phyloP scores from a whole-genome alignment of 2,797 vertebrate species.

The Gymnoscopelus braueri region DNA sequence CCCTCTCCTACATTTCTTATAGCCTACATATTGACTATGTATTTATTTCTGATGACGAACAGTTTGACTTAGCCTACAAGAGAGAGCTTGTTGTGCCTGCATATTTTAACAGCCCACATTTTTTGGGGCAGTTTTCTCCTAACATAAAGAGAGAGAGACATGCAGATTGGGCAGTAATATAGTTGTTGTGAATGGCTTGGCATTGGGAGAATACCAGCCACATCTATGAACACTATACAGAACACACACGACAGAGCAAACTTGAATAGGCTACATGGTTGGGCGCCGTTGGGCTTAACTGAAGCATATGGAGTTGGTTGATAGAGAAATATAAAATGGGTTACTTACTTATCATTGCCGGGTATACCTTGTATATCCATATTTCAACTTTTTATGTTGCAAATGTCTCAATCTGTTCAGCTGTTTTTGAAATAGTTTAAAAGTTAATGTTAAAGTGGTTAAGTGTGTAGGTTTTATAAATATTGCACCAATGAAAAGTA shows the following conservation, averaged over 20 bases:
- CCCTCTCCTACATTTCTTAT: neutral
- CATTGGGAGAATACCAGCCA: neutral
- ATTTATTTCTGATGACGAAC: conserved; percentile 20
- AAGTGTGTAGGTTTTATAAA: too few species aligned
- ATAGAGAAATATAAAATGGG: neutral
- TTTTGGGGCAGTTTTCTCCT: conserved; percentile 40
- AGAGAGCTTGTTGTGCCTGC: conserved; percentile 52
- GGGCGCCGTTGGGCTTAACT: neutral
- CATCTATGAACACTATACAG: neutral
- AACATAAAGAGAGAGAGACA: neutral
- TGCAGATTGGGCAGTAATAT: neutral
- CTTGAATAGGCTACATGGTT: neutral
- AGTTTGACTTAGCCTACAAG: conserved; percentile 20
- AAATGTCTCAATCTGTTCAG: too few species aligned
- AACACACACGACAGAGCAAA: neutral
- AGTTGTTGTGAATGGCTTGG: neutral
- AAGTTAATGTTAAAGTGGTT: too few species aligned
- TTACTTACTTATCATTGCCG: too few species aligned
- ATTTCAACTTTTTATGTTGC: too few species aligned
- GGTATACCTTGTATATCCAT: too few species aligned
- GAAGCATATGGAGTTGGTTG: neutral
- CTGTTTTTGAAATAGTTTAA: too few species aligned
- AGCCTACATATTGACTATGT: neutral
- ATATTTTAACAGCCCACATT: conserved; percentile 43
- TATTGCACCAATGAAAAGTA: too few species aligned